A percentile compares a stretch with the other conserved stretches of the same genome.
Conservation (phyloP, 2,888 invertebrate genomes). For the Fragum sueziense region DNA sequence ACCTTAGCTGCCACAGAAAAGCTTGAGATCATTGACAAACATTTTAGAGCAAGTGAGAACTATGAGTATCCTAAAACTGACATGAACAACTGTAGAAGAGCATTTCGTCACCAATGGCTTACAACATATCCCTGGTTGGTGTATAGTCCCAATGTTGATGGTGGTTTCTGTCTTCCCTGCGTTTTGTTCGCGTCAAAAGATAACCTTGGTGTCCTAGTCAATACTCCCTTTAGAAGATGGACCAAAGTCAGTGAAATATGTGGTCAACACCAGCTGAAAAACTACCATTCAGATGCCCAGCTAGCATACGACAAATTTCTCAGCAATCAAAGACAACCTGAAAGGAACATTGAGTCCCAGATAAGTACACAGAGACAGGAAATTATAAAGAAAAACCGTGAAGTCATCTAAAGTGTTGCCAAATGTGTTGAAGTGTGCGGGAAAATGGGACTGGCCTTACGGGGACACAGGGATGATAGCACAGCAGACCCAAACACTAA, state of each 20-base stretch:
- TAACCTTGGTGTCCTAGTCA: background rate
- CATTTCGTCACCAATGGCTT: slow-evolving; percentile 17
- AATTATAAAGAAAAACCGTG: background rate
- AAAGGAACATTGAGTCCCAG: slow-evolving; percentile 11
- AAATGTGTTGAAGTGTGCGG: slow-evolving; percentile 23
- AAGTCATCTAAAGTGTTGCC: slow-evolving; percentile 14
- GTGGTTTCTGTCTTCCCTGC: slow-evolving; percentile 6
- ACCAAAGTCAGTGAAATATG: slow-evolving; percentile 2
- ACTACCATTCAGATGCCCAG: slow-evolving; percentile 18
- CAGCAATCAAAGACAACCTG: slow-evolving; percentile 13
- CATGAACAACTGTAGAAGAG: slow-evolving; percentile 12
- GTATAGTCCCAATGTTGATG: slow-evolving; percentile 2
- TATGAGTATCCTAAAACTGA: slow-evolving; percentile 1
- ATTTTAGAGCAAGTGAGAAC: background rate
- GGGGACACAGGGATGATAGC: too few relatives aligned
- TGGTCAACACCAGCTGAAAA: background rate
- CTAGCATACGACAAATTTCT: slow-evolving; percentile 4
- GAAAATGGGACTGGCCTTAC: slow-evolving; percentile 18
- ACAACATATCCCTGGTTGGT: slow-evolving; percentile 10
- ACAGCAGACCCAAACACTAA: too few relatives aligned
- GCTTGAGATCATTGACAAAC: background rate
- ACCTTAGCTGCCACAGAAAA: slow-evolving; percentile 11
- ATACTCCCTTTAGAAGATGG: background rate
- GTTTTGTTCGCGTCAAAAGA: slow-evolving; percentile 3
- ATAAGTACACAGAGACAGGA: slow-evolving; percentile 3